Evolutionary conservation across 1,140 invertebrate species (phyloP), one percentile per base, ranked within the genome.

Genomic region (Sinonovacula constricta): DNA sequence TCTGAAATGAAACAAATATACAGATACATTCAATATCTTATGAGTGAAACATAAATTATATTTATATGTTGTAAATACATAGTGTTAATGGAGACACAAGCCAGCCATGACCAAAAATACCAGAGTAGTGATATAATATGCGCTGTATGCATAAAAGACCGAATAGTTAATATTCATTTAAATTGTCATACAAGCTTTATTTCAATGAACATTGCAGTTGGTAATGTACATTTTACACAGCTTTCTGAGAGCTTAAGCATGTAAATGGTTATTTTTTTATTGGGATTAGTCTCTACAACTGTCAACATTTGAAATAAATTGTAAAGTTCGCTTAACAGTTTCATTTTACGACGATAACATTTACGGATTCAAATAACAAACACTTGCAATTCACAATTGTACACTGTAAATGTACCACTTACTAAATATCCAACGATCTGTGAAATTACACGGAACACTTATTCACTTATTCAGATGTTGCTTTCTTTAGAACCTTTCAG

Each of bases 1-100:
- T 76, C 72, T 76, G 72, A 31, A 76, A 57, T 2, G 59, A 36
- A 39, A 18, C 22, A 67, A 39, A 39, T 24, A 45, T 45, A 45
- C 39, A 45, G 7, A 10, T 45, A 10, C 7, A 10, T 45, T 18
- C 18, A 45, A 45, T 7, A 45, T 45, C 7, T 45, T 10, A 45
- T 18, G 7, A 45, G 18, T 45, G 7, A 45, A 45, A 45, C 18
- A 7, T 10, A 45, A 45, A 45, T 45, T 18, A 45, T 45, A 45
- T 45, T 45, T 45, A 7, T 45, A 45, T 45, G 39, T 18, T 10
- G 7, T 45, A 45, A 10, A 45, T 45, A 45, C 7, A 45, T 10
- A 45, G 39, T 7, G 39, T 45, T 45, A 10, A 10, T 45, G 18
- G 7, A 45, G 7, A 10, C 7, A 45, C n/a, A n/a, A n/a, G n/a